These are phyloP conservation scores for Synergus laeviventris DNA, from an alignment of 2,888 invertebrate species.

Conservation along the genomic window DNA sequence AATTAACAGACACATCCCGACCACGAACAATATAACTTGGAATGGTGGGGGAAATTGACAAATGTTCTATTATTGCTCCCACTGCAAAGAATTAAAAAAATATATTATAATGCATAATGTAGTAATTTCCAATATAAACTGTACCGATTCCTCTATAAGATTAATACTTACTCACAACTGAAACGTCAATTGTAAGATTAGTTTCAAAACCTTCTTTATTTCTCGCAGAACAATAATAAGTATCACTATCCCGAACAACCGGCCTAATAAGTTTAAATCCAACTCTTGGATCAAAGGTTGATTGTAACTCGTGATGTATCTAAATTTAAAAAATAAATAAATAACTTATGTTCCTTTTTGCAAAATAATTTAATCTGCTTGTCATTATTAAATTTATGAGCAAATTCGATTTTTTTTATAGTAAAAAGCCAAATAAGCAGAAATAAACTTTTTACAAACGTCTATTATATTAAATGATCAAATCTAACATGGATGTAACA, in stretches of 20 bases:
- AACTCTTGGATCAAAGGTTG: slow-evolving; percentile 75
- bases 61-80: slow-evolving; percentile 7
- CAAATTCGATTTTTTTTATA: no score
- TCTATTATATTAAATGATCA: no score
- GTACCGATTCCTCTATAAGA: no score
- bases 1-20: slow-evolving; percentile 63
- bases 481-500: no score
- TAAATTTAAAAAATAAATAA: background rate
- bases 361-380: no score
- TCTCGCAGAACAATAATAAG: slow-evolving; percentile 53
- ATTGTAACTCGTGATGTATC: slow-evolving; percentile 17
- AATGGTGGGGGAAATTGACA: slow-evolving; percentile 41
- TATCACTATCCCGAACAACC: slow-evolving; percentile 64
- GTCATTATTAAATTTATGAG: no score
- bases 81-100: background rate
- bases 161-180: slow-evolving; percentile 45
- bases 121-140: no score
- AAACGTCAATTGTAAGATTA: slow-evolving; percentile 48
- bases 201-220: slow-evolving; percentile 17
- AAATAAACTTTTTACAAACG: no score
- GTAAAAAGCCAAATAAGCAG: no score
- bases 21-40: slow-evolving; percentile 65
- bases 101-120: background rate
- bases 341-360: background rate
- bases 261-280: slow-evolving; percentile 74